phyloP scores from a whole-genome alignment of 2,888 invertebrate genomes.

The Aproaerema taeniolella region DNA sequence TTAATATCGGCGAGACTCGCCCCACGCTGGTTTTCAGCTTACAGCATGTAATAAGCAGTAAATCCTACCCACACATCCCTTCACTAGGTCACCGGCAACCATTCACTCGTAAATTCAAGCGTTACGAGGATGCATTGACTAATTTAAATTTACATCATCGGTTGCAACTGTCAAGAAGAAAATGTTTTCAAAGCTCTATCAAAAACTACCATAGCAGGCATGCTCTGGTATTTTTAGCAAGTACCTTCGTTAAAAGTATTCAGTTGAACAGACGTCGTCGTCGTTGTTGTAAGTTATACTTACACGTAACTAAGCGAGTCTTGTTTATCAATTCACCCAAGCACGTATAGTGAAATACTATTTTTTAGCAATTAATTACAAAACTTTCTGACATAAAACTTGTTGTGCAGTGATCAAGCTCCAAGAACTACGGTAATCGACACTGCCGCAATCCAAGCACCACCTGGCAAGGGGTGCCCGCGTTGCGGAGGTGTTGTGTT shows the following conservation, averaged over 20 bases:
- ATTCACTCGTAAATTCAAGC: constrained; percentile 18
- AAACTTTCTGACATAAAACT: no score
- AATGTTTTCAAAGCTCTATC: no score
- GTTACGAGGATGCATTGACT: constrained; percentile 10
- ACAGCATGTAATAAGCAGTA: constrained; percentile 50
- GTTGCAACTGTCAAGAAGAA: no score
- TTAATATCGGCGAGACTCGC: constrained; percentile 60
- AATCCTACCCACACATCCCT: constrained; percentile 27
- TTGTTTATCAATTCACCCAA: no score
- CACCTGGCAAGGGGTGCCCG: constrained; percentile 92
- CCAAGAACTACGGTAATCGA: constrained; percentile 87
- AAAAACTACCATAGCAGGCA: no score
- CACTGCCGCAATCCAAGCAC: constrained; percentile 87
- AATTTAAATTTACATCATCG: no score
- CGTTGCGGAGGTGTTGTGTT: constrained; percentile 94
- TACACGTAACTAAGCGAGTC: no score
- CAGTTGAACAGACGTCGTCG: no score
- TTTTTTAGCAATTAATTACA: not conserved
- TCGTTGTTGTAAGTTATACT: no score
- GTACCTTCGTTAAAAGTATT: no score
- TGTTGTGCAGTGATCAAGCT: constrained; percentile 85
- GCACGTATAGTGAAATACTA: not conserved
- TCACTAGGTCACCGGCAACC: constrained; percentile 19
- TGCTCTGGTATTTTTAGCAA: no score
- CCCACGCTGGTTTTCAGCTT: constrained; percentile 42